phyloP scores from a whole-genome alignment of 2,113 vertebrate genomes.

The Elanus axillaris region DNA sequence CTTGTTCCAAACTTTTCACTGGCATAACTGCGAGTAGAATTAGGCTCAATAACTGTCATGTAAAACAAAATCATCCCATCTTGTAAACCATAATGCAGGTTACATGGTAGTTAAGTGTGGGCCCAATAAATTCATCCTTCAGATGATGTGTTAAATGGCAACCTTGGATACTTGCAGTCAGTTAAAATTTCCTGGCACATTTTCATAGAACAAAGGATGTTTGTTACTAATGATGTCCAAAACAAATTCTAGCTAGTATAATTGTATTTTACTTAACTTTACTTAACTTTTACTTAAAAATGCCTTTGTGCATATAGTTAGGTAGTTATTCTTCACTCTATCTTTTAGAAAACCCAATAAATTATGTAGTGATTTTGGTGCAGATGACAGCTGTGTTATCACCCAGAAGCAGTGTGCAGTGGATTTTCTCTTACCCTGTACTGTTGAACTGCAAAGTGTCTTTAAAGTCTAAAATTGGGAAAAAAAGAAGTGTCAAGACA shows the following conservation, averaged over 20 bases:
- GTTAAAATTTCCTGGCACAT: constrained; percentile 41
- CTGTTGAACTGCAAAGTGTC: neutral
- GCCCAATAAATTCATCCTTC: constrained; percentile 3
- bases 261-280: constrained; percentile 1
- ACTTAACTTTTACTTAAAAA: too few species aligned
- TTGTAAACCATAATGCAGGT: constrained; percentile 10
- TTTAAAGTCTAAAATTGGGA: neutral
- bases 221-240: neutral
- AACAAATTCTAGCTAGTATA: neutral
- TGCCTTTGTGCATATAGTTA: neutral
- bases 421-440: neutral
- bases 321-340: neutral
- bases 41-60: constrained; percentile 28
- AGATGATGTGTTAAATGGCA: constrained; percentile 22
- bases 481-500: neutral
- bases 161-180: neutral
- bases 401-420: neutral
- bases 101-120: neutral
- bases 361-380: neutral
- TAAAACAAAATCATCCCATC: constrained; percentile 32
- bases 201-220: neutral
- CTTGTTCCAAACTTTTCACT: constrained; percentile 20
- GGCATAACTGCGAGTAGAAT: neutral
- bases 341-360: neutral
- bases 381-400: neutral